A percentile compares a stretch with the other conserved stretches of the same genome.
These are phyloP conservation scores for Caradrina kadenii DNA, from an alignment of 2,888 invertebrate genomes.

Conservation along the genomic window DNA sequence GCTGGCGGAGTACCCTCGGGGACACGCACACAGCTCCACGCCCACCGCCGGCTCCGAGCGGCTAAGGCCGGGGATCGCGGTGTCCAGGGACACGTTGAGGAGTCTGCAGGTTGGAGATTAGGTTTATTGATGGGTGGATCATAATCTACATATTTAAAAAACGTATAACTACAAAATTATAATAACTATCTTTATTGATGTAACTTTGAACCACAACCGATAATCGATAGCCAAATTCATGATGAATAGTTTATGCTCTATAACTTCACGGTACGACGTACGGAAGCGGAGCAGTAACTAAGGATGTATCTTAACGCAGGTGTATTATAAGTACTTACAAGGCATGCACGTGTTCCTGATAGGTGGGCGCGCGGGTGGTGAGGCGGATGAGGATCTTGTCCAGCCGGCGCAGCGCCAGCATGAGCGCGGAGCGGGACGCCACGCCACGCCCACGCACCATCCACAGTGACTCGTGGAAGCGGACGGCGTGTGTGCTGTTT, in stretches of 20 bases:
- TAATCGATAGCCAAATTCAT: too few species aligned
- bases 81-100: slow-evolving; percentile 95
- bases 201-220: too few species aligned
- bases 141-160: too few species aligned
- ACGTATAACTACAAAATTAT: too few species aligned
- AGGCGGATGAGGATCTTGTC: slow-evolving; percentile 95
- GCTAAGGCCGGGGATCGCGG: slow-evolving; percentile 93
- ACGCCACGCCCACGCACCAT: slow-evolving; percentile 82
- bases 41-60: slow-evolving; percentile 94
- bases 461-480: slow-evolving; percentile 96
- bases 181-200: too few species aligned
- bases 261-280: too few species aligned
- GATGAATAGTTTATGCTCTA: too few species aligned
- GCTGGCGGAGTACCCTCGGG: slow-evolving; percentile 94
- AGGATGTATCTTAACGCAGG: too few species aligned
- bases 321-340: slow-evolving; percentile 71
- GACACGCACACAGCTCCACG: slow-evolving; percentile 96
- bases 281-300: too few species aligned
- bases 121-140: too few species aligned
- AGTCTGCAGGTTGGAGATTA: slow-evolving; percentile 76
- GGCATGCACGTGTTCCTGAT: slow-evolving; percentile 75
- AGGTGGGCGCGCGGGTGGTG: slow-evolving; percentile 77
- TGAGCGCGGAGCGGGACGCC: slow-evolving; percentile 93
- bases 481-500: slow-evolving; percentile 90
- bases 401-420: slow-evolving; percentile 97